Evolutionary conservation across 2,888 invertebrate genomes (phyloP).

Genomic region (Morpho deidamia): DNA sequence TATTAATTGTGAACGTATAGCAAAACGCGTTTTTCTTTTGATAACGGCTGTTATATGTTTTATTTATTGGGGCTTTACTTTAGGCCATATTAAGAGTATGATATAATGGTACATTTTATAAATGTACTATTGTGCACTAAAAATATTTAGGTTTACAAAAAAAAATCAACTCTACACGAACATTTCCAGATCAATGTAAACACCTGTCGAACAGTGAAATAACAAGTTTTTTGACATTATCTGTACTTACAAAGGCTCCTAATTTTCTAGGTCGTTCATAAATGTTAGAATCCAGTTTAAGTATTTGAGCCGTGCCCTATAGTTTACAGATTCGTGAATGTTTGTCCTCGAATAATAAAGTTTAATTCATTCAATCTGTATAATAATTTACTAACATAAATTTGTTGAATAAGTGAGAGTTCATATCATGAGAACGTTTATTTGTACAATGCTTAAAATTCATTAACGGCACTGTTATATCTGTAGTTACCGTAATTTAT

Average conservation of each 20-base stretch:
- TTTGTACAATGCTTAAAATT: no score
- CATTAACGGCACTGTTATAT: no score
- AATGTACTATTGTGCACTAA: slow-evolving; percentile 53
- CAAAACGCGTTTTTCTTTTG: slow-evolving; percentile 37
- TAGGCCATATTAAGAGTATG: slow-evolving; percentile 36
- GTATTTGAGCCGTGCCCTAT: slow-evolving; percentile 16
- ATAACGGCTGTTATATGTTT: slow-evolving; percentile 33
- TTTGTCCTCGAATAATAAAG: slow-evolving; percentile 18
- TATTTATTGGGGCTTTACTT: slow-evolving; percentile 44
- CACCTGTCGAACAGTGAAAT: slow-evolving; percentile 36
- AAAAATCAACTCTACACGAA: slow-evolving; percentile 35
- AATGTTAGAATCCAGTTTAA: slow-evolving; percentile 9
- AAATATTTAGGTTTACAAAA: slow-evolving; percentile 51
- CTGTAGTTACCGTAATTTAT: no score
- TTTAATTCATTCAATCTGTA: slow-evolving; percentile 4
- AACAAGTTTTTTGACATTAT: slow-evolving; percentile 35
- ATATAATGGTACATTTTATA: slow-evolving; percentile 34
- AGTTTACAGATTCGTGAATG: slow-evolving; percentile 18
- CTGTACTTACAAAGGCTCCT: slow-evolving; percentile 14
- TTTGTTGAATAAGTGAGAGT: background rate
- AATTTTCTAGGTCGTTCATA: slow-evolving; percentile 26
- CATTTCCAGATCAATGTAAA: slow-evolving; percentile 40
- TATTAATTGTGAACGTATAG: slow-evolving; percentile 33
- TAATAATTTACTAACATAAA: slow-evolving; percentile 4
- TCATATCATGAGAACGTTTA: no score